Evolutionary conservation across 2,888 invertebrate genomes (phyloP), one percentile per base, ranked within the genome.

Genomic region (Tetramorium bicarinatum): DNA sequence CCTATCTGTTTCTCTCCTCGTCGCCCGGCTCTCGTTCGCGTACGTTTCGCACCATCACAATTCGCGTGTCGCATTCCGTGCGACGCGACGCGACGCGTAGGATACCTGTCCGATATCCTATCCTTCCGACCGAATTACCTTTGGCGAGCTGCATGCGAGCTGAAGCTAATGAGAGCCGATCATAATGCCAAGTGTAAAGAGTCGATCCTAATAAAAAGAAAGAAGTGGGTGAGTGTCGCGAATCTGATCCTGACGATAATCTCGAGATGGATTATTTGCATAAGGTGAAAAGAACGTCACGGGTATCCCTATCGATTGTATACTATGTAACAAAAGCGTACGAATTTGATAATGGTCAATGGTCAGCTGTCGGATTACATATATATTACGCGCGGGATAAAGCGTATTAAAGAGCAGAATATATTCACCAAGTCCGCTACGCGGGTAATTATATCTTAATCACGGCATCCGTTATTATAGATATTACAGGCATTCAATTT

Each of bases 61-160:
- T 81, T 76, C 62, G 62, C 49, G 64, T 49, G 52, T 82, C 77
- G 29, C 81, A 74, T 82, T 82, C 77, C 76, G 61, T 21, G 8
- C 71, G 54, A 52, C 34, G 56, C 56, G 71, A 34, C 29, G 3
- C 29, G 29, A 44, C 59, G 62, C 41, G 52, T 52, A 41, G 52
- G 34, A 80, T 72, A 61, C 25, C 47, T 49, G 79, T 80, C 76
- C 62, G 64, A 64, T 76, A 41, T 38, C 81, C 62, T 76, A 52
- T 38, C 81, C 62, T 77, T 77, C 77, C 62, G 66, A 76, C 82
- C 82, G 74, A 86, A 88, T 88, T 85, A 86, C 67, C 67, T 61
- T 72, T 38, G 62, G 71, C 62, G 49, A 38, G 64, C 52, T 29
- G 34, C 64, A 38, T 61, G 64, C 61, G 67, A 54, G 29, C 29